These are phyloP conservation scores for Drosophila tropicalis DNA, from an alignment of 1,140 invertebrate species.

Conservation along the genomic window DNA sequence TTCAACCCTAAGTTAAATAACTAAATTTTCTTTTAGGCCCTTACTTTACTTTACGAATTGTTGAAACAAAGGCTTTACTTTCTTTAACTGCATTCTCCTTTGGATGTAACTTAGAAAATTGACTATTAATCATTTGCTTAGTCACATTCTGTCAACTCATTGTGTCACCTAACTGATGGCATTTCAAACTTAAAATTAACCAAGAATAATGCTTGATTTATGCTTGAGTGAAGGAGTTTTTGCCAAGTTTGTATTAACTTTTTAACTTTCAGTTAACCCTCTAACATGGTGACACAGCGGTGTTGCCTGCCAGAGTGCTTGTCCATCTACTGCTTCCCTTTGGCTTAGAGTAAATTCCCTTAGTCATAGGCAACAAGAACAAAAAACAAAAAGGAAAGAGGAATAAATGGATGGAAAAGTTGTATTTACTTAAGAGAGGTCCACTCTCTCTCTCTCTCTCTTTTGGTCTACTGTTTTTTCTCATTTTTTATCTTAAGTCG, in stretches of 20 bases:
- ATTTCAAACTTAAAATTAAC: slow-evolving; percentile 14
- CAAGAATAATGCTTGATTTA: slow-evolving; percentile 13
- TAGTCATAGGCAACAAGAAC: slow-evolving; percentile 60
- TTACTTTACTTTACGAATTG: neutral
- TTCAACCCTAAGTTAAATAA: too few species aligned
- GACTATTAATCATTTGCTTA: slow-evolving; percentile 2
- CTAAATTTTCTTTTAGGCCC: too few species aligned
- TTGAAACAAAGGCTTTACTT: neutral
- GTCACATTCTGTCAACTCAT: slow-evolving; percentile 9
- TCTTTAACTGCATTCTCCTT: neutral
- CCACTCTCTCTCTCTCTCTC: slow-evolving; percentile 17
- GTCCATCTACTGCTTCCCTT: neutral
- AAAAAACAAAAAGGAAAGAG: slow-evolving; percentile 40
- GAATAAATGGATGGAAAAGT: slow-evolving; percentile 17
- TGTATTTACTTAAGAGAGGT: slow-evolving; percentile 67
- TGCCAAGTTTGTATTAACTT: slow-evolving; percentile 11
- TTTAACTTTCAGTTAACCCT: slow-evolving; percentile 13
- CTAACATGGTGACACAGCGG: slow-evolving; percentile 11
- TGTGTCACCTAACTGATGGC: slow-evolving; percentile 12
- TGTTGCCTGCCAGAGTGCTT: slow-evolving; percentile 1
- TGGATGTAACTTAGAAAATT: neutral
- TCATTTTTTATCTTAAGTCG: slow-evolving; percentile 32
- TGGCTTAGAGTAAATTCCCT: slow-evolving; percentile 39
- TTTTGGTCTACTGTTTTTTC: slow-evolving; percentile 3
- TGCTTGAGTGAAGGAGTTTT: slow-evolving; percentile 8